Evolutionary conservation across 2,113 vertebrate genomes (phyloP).

Genomic region (Laticauda colubrina): DNA sequence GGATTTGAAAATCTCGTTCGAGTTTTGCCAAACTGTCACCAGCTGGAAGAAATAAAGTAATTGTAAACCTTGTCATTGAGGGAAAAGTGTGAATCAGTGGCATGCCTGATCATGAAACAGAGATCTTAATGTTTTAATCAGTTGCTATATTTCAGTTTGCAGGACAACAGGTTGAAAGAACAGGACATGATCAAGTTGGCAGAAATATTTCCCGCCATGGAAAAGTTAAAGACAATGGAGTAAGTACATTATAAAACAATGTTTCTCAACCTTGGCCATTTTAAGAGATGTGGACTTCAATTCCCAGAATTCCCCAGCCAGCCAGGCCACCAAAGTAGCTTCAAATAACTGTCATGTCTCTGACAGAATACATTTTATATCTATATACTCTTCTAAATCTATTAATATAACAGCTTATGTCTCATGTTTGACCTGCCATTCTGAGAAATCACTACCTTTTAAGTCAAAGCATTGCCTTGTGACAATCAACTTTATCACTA

Average conservation of each 20-base stretch:
- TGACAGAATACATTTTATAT: not conserved
- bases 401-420: not conserved
- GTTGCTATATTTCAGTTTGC: slow-evolving; percentile 69
- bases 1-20: slow-evolving; percentile 73
- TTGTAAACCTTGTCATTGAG: slow-evolving; percentile 6
- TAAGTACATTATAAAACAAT: slow-evolving; percentile 63
- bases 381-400: not conserved
- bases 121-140: accelerated
- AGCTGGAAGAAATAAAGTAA: slow-evolving; percentile 84
- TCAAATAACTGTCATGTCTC: not conserved
- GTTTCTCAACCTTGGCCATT: not conserved
- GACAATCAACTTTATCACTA: not conserved
- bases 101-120: not conserved
- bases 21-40: slow-evolving; percentile 70
- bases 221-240: slow-evolving; percentile 70
- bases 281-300: not conserved
- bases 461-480: not conserved
- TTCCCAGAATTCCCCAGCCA: not conserved
- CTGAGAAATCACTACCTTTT: not conserved
- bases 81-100: too few relatives aligned
- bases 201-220: slow-evolving; percentile 68
- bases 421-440: not conserved
- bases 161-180: slow-evolving; percentile 78
- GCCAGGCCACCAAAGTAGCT: too few relatives aligned
- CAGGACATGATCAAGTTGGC: slow-evolving; percentile 61